Percentiles rank a stretch among this genome's conserved stretches.
These are phyloP conservation scores for Homalodisca vitripennis DNA, from an alignment of 1,140 invertebrate species.

Conservation along the genomic window DNA sequence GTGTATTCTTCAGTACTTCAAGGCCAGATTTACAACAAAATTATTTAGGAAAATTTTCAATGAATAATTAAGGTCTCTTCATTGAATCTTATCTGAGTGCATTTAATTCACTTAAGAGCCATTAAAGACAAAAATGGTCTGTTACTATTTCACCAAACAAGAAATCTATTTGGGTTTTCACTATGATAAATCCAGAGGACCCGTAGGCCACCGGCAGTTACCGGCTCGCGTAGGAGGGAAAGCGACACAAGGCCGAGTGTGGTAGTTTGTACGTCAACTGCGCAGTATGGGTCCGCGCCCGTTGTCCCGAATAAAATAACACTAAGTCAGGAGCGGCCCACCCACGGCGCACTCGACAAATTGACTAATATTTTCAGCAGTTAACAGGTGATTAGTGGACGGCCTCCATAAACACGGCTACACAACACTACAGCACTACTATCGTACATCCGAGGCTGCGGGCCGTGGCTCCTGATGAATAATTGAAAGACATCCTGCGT, in stretches of 20 bases:
- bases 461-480: neutral
- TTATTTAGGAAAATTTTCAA: too few relatives aligned
- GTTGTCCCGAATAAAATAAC: conserved; percentile 18
- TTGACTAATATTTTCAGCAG: conserved; percentile 11
- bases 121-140: too few relatives aligned
- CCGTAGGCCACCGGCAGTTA: too few relatives aligned
- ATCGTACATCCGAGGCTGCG: conserved; percentile 1
- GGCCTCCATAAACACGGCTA: neutral
- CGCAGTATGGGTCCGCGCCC: conserved; percentile 7
- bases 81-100: too few relatives aligned
- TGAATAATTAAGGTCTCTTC: too few relatives aligned
- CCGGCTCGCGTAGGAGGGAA: neutral
- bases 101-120: too few relatives aligned
- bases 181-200: too few relatives aligned
- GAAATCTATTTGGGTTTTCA: too few relatives aligned
- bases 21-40: too few relatives aligned
- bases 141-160: too few relatives aligned
- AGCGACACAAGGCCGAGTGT: too few relatives aligned
- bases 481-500: conserved; percentile 12
- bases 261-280: neutral
- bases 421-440: conserved; percentile 8
- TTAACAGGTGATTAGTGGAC: conserved; percentile 6
- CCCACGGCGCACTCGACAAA: conserved; percentile 7
- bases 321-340: neutral
- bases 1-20: too few relatives aligned